These are phyloP conservation scores for Galaxias olidus DNA, from an alignment of 2,797 vertebrate species.

Conservation along the genomic window DNA sequence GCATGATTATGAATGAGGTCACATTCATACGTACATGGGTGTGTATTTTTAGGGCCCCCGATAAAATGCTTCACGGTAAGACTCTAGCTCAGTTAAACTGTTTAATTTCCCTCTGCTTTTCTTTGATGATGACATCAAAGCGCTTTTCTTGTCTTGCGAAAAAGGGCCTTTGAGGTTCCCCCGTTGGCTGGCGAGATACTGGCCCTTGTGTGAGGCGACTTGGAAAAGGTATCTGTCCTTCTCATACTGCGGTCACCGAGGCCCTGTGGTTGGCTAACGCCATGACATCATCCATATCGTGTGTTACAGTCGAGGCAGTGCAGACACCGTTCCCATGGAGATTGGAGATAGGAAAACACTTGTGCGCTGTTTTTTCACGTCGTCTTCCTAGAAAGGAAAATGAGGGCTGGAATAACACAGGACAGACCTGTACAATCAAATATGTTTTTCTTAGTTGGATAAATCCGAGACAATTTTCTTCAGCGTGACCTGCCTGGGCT, in stretches of 20 bases:
- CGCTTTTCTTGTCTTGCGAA: rapidly evolving
- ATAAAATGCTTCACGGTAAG: not conserved
- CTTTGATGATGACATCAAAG: constrained; percentile 24
- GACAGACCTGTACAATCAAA: not conserved
- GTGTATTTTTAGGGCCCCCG: not conserved
- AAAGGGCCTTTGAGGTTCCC: constrained; percentile 9
- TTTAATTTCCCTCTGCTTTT: not conserved
- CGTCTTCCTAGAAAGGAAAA: not conserved
- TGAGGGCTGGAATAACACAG: not conserved
- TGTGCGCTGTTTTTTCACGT: not conserved
- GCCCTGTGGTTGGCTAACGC: constrained; percentile 1
- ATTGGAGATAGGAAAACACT: constrained; percentile 5
- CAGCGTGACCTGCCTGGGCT: not conserved
- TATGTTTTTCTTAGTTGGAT: constrained; percentile 2
- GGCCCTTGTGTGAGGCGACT: not conserved
- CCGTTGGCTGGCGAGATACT: not conserved
- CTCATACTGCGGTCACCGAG: not conserved
- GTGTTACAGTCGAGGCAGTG: constrained; percentile 1
- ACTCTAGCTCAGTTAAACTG: too few relatives aligned
- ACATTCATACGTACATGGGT: not conserved
- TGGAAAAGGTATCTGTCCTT: not conserved
- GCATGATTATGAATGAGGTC: too few relatives aligned
- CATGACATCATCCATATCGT: not conserved
- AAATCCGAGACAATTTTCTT: constrained; percentile 3
- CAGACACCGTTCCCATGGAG: not conserved